Evolutionary conservation across 2,797 vertebrate species (phyloP).

Genomic region (Taeniopygia guttata): DNA sequence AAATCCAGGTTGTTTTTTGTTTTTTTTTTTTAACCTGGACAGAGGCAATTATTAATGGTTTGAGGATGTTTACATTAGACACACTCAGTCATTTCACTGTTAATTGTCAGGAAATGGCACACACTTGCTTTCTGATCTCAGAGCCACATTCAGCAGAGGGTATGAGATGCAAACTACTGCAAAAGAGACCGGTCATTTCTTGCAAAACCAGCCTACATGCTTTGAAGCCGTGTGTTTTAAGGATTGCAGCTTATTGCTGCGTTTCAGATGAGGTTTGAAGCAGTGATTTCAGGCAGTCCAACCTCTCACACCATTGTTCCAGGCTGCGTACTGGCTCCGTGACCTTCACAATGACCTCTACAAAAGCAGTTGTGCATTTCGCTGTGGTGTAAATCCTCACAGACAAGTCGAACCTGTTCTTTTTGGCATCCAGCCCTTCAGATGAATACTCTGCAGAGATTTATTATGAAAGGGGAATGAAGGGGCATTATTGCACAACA

Average conservation of each 20-base stretch:
- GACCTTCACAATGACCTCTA: constrained; percentile 82
- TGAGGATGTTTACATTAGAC: background rate
- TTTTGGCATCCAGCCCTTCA: constrained; percentile 79
- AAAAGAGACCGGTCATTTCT: background rate
- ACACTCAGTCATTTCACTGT: background rate
- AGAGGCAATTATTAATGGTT: background rate
- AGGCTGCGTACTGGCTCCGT: constrained; percentile 55
- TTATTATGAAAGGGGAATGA: constrained; percentile 80
- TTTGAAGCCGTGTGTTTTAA: constrained; percentile 27
- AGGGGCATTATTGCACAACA: constrained; percentile 78
- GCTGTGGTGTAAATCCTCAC: constrained; percentile 81
- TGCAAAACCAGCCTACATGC: background rate
- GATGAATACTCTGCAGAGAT: constrained; percentile 79
- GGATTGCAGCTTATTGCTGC: background rate
- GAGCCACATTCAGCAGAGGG: background rate
- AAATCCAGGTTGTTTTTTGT: background rate
- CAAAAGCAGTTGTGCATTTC: constrained; percentile 80
- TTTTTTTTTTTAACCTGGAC: background rate
- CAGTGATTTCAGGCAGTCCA: constrained; percentile 23
- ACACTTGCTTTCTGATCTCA: background rate
- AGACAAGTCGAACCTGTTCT: constrained; percentile 87
- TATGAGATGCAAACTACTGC: background rate
- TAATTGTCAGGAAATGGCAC: background rate
- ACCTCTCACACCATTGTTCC: constrained; percentile 36
- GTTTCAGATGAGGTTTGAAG: constrained; percentile 41